These are phyloP conservation scores for Ectropis crepuscularia DNA, from an alignment of 2,888 invertebrate species.

Conservation along the genomic window DNA sequence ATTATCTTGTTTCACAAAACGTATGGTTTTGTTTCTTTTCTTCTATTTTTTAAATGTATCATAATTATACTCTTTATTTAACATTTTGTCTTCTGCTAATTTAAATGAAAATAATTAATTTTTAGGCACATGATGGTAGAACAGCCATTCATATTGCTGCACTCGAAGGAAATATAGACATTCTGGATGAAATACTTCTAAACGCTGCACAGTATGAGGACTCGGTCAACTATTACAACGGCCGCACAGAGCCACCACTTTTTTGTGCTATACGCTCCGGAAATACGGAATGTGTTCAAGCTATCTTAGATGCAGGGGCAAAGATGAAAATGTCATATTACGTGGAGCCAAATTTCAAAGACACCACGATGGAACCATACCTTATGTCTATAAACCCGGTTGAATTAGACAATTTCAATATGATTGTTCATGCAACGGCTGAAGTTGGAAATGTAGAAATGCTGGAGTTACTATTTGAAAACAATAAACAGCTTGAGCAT, in stretches of 20 bases:
- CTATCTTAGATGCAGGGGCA: constrained; percentile 67
- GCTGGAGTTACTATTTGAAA: constrained; percentile 73
- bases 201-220: constrained; percentile 51
- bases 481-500: constrained; percentile 50
- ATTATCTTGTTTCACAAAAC: no score
- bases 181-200: constrained; percentile 72
- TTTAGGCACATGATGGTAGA: constrained; percentile 41
- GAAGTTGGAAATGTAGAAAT: constrained; percentile 75
- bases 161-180: constrained; percentile 63
- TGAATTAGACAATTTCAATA: constrained; percentile 14
- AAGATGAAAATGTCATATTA: constrained; percentile 41
- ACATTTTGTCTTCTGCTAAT: neutral
- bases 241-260: constrained; percentile 69
- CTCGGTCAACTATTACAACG: constrained; percentile 56
- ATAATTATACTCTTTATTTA: no score
- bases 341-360: neutral
- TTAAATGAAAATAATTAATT: constrained; percentile 2
- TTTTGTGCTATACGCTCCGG: constrained; percentile 67
- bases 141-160: constrained; percentile 76
- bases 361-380: constrained; percentile 4
- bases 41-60: no score
- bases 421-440: constrained; percentile 41
- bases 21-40: no score
- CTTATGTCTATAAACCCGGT: neutral
- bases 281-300: constrained; percentile 62